Conservation (phyloP, 2,797 vertebrate genomes). For the Acomys russatus region DNA sequence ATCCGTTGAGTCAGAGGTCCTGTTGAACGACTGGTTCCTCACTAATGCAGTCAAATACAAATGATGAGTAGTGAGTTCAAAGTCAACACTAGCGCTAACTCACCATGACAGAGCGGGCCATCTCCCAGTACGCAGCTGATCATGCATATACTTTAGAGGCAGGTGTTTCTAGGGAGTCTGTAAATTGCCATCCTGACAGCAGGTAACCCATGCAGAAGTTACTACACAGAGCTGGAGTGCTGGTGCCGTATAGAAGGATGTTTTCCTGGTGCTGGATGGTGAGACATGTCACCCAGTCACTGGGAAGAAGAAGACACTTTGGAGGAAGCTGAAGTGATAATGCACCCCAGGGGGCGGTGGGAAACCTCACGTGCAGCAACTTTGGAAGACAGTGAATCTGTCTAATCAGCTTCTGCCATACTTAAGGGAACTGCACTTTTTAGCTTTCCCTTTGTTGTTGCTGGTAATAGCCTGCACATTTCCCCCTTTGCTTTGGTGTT, state of each 20-base stretch:
- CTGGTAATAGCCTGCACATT: background rate
- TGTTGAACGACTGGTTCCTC: background rate
- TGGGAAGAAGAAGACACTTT: background rate
- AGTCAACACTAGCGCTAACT: background rate
- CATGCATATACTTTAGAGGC: background rate
- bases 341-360: background rate
- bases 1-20: background rate
- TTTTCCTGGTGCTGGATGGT: background rate
- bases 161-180: background rate
- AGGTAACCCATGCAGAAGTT: background rate
- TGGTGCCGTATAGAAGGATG: background rate
- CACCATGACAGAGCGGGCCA: background rate
- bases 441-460: background rate
- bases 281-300: background rate
- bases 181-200: too few relatives aligned
- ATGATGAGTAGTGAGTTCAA: background rate
- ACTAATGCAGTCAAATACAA: background rate
- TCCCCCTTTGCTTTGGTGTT: background rate
- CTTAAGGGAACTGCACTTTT: background rate
- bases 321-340: background rate
- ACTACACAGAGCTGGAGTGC: background rate
- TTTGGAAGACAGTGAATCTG: background rate
- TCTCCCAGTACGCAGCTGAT: background rate
- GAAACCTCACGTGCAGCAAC: background rate
- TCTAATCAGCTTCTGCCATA: background rate